Evolutionary conservation across 35 echinoderm and acorn worm genomes (phyloP).

Genomic region (Amphiura filiformis): DNA sequence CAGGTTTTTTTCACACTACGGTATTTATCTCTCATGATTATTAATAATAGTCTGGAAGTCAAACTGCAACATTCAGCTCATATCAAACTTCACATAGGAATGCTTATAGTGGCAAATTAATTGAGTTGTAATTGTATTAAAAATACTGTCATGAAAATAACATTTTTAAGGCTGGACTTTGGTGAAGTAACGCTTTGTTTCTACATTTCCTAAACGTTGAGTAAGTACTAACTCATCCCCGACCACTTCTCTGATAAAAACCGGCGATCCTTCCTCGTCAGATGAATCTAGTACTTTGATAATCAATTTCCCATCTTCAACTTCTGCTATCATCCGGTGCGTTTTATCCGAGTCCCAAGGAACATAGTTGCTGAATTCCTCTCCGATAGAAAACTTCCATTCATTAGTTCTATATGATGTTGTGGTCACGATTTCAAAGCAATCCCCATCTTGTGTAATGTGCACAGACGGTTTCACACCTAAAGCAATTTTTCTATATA

Average conservation of each 20-base stretch:
- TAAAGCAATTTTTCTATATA: slow-evolving; percentile 42
- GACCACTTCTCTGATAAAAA: slow-evolving; percentile 43
- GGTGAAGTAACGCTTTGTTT: slow-evolving; percentile 50
- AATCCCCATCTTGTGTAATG: slow-evolving; percentile 42
- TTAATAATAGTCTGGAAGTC: too few relatives aligned
- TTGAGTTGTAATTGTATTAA: too few relatives aligned
- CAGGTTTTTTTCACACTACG: too few relatives aligned
- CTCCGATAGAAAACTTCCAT: slow-evolving; percentile 26
- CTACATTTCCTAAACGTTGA: slow-evolving; percentile 9
- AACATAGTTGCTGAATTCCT: slow-evolving; percentile 33
- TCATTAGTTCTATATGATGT: slow-evolving; percentile 34
- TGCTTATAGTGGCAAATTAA: too few relatives aligned
- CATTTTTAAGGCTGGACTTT: neutral
- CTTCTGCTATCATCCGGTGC: slow-evolving; percentile 37
- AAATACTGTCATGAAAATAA: too few relatives aligned
- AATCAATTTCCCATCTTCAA: slow-evolving; percentile 41
- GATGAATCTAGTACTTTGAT: slow-evolving; percentile 26
- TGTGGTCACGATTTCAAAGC: slow-evolving; percentile 45
- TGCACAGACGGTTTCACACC: slow-evolving; percentile 42
- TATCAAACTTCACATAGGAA: too few relatives aligned
- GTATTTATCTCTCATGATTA: too few relatives aligned
- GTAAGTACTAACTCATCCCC: slow-evolving; percentile 48
- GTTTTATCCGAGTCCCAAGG: slow-evolving; percentile 58
- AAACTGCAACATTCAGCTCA: too few relatives aligned
- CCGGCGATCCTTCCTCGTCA: slow-evolving; percentile 10